Evolutionary conservation across 2,797 vertebrate species (phyloP).

Genomic region (Dendrocincla fuliginosa): DNA sequence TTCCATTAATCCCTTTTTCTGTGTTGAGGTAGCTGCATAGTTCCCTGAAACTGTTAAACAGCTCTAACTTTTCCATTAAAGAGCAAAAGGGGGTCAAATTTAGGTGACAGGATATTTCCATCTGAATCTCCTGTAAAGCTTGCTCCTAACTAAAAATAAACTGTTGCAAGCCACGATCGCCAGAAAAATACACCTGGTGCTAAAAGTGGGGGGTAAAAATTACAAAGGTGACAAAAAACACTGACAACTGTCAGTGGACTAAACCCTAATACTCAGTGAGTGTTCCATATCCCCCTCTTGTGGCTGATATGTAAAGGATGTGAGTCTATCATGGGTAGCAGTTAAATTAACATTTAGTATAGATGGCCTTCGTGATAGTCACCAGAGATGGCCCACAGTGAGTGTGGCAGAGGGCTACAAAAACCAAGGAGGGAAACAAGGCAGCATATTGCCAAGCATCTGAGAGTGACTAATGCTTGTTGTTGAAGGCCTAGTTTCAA

Average conservation of each 20-base stretch:
- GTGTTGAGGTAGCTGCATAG: neutral
- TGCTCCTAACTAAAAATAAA: neutral
- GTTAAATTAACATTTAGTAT: neutral
- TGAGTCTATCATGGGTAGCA: neutral
- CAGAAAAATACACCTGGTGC: neutral
- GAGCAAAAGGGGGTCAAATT: neutral
- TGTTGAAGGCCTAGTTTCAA: neutral
- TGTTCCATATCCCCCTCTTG: conserved; percentile 63
- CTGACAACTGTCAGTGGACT: neutral
- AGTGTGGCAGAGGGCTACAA: neutral
- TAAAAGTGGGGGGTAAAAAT: neutral
- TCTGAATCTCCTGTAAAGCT: neutral
- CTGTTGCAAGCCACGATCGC: neutral
- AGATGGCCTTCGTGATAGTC: neutral
- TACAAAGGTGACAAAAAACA: neutral
- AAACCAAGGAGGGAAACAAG: neutral
- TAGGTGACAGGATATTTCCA: neutral
- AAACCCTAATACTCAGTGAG: neutral
- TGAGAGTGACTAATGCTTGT: neutral
- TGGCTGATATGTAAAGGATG: conserved; percentile 27
- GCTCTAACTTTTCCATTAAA: neutral
- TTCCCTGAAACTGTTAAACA: neutral
- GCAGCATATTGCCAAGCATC: neutral
- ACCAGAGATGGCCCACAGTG: neutral
- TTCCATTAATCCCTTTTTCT: neutral